A percentile compares a stretch with the other conserved stretches of the same genome.
phyloP scores from a whole-genome alignment of 2,113 vertebrate species.

The Scalopus aquaticus region DNA sequence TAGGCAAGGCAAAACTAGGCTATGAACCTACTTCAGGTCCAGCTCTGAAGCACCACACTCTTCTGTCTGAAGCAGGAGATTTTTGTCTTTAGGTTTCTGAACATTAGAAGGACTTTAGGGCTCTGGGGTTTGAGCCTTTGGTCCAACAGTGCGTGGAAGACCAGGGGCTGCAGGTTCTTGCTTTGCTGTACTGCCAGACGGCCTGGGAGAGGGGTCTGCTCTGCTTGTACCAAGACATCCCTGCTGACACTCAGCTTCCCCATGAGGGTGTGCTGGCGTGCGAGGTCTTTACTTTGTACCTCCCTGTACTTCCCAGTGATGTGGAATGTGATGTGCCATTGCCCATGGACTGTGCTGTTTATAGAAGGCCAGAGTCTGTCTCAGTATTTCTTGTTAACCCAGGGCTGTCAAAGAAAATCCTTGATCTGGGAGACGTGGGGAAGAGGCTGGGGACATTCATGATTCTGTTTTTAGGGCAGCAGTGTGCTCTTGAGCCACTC shows the following conservation, averaged over 20 bases:
- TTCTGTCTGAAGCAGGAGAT: not conserved
- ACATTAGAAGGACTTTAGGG: not conserved
- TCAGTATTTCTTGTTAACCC: not conserved
- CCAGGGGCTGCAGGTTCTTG: not conserved
- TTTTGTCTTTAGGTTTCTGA: not conserved
- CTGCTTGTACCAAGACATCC: not conserved
- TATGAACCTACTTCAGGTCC: not conserved
- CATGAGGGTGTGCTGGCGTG: rapidly evolving
- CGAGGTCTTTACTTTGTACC: not conserved
- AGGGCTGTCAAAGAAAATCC: not conserved
- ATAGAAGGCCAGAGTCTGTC: not conserved
- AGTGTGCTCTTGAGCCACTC: not conserved
- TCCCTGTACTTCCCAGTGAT: not conserved
- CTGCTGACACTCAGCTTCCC: not conserved
- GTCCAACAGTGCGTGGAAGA: not conserved
- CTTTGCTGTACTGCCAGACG: not conserved
- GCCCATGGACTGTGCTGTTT: not conserved
- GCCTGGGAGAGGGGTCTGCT: not conserved
- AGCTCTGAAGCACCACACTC: not conserved
- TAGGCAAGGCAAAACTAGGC: not conserved
- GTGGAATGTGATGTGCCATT: not conserved
- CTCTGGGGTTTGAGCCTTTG: too few relatives aligned
- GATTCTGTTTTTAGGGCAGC: not conserved
- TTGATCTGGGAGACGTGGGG: not conserved
- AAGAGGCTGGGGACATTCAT: not conserved